Evolutionary conservation across 2,888 invertebrate genomes (phyloP).

Genomic region (Monoplex corrugatus): DNA sequence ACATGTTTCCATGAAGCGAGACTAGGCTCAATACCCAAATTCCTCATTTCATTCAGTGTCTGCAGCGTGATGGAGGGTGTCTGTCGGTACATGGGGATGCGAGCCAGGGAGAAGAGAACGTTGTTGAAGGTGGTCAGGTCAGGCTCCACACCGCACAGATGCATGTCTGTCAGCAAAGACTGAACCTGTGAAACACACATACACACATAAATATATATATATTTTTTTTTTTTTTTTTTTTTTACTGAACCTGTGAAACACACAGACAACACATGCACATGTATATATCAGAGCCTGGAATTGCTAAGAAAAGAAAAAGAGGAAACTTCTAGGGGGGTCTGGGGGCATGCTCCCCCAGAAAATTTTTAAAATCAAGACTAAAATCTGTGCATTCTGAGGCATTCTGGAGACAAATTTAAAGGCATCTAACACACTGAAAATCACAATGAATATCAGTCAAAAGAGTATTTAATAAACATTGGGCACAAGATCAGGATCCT

Average conservation of each 20-base stretch:
- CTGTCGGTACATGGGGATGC: constrained; percentile 81
- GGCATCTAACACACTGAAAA: too few relatives aligned
- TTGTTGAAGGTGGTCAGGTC: constrained; percentile 87
- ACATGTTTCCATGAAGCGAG: constrained; percentile 89
- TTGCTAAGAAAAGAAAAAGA: too few relatives aligned
- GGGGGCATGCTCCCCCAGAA: too few relatives aligned
- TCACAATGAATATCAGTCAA: too few relatives aligned
- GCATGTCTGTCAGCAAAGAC: constrained; percentile 87
- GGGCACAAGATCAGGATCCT: too few relatives aligned
- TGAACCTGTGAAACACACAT: constrained; percentile 78
- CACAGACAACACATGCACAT: neutral
- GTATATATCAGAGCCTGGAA: too few relatives aligned
- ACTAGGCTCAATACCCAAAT: constrained; percentile 88
- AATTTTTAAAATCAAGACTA: too few relatives aligned
- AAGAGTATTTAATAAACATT: too few relatives aligned
- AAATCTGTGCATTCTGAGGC: too few relatives aligned
- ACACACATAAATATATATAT: too few relatives aligned
- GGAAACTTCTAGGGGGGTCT: neutral
- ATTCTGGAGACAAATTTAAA: too few relatives aligned
- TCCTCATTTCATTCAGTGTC: constrained; percentile 86
- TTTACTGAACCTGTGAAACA: neutral
- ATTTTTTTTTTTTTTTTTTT: too few relatives aligned
- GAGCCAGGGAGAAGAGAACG: constrained; percentile 84
- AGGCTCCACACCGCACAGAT: constrained; percentile 84
- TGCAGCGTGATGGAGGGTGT: constrained; percentile 83